These are phyloP conservation scores for Netelia virgata DNA, from an alignment of 2,888 invertebrate genomes.

Conservation along the genomic window DNA sequence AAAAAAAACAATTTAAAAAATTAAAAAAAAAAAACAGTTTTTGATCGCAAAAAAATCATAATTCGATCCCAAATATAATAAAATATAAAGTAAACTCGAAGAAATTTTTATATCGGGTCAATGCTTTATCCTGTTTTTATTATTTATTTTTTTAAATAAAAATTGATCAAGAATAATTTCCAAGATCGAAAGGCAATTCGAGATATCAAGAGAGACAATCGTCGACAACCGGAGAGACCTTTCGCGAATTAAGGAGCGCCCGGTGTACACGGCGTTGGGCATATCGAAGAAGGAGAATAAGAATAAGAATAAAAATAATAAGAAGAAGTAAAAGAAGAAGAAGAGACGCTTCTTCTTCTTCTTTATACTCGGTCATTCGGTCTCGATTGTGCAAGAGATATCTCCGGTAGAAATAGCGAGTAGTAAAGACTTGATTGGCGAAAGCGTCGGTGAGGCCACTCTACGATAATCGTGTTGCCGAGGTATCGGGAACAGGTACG, in stretches of 20 bases:
- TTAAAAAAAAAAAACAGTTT: no score
- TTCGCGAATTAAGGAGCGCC: slow-evolving; percentile 62
- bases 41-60: no score
- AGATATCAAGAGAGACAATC: slow-evolving; percentile 31
- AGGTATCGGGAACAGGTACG: slow-evolving; percentile 53
- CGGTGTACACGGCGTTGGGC: slow-evolving; percentile 21
- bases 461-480: slow-evolving; percentile 57
- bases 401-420: slow-evolving; percentile 28
- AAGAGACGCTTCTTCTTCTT: slow-evolving; percentile 19
- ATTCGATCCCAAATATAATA: no score
- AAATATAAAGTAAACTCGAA: neutral
- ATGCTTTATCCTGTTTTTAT: neutral
- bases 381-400: slow-evolving; percentile 46
- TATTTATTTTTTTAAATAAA: neutral
- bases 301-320: no score
- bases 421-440: slow-evolving; percentile 67
- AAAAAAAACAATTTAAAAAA: no score
- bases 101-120: neutral
- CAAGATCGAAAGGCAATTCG: slow-evolving; percentile 42
- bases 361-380: slow-evolving; percentile 56
- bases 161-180: neutral
- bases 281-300: neutral
- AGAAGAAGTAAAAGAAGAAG: neutral
- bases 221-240: slow-evolving; percentile 52
- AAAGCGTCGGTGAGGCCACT: slow-evolving; percentile 65